These are phyloP conservation scores for Percopsis transmontana DNA, from an alignment of 2,113 vertebrate genomes.

Conservation along the genomic window DNA sequence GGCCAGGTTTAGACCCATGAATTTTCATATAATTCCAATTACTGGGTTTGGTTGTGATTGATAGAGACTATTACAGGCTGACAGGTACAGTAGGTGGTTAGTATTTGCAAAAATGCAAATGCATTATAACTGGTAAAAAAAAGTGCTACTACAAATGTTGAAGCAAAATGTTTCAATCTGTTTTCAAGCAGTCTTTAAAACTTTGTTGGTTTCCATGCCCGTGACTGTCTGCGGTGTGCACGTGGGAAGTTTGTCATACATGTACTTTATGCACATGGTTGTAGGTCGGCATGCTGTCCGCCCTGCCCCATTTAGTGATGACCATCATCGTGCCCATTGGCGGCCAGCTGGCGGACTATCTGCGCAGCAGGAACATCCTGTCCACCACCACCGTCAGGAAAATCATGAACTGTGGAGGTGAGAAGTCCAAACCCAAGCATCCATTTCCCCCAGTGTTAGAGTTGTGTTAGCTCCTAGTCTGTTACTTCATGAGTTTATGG, in stretches of 20 bases:
- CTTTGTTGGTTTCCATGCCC: neutral
- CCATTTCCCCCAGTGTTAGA: neutral
- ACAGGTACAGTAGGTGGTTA: too few species aligned
- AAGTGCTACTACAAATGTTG: neutral
- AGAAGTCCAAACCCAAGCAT: constrained; percentile 52
- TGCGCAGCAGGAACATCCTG: constrained; percentile 92
- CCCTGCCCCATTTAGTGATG: constrained; percentile 97
- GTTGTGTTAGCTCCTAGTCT: too few species aligned
- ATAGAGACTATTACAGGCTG: too few species aligned
- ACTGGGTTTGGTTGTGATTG: too few species aligned
- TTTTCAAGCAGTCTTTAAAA: neutral
- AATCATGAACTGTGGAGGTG: constrained; percentile 99
- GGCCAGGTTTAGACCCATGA: too few species aligned
- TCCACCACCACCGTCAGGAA: constrained; percentile 96
- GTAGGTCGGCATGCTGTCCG: constrained; percentile 95
- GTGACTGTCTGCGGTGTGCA: too few species aligned
- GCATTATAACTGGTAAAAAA: neutral
- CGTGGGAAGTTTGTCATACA: neutral
- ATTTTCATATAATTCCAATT: too few species aligned
- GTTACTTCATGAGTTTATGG: neutral
- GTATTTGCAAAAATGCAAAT: too few species aligned
- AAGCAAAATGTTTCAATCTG: neutral
- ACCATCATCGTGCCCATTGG: constrained; percentile 98
- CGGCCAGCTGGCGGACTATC: constrained; percentile 94
- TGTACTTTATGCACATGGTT: constrained; percentile 35